A percentile compares a stretch with the other conserved stretches of the same genome.
phyloP scores from a whole-genome alignment of 2,797 vertebrate species.

The Manis javanica region DNA sequence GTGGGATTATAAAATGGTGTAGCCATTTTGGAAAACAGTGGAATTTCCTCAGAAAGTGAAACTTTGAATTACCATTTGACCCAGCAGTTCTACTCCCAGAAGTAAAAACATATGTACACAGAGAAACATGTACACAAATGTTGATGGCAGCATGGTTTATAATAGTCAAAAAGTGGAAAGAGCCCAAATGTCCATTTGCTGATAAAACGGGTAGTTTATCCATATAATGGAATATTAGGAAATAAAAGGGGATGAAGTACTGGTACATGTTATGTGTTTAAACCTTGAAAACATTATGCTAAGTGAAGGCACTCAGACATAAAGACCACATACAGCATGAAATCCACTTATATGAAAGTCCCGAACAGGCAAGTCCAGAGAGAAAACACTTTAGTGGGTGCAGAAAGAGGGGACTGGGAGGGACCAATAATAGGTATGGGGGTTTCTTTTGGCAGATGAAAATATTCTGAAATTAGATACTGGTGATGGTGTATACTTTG shows the following conservation, averaged over 20 bases:
- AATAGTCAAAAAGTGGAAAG: neutral
- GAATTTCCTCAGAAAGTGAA: neutral
- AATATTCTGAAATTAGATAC: neutral
- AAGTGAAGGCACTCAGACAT: neutral
- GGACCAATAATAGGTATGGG: neutral
- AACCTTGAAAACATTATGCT: neutral
- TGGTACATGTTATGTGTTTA: neutral
- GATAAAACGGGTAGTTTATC: neutral
- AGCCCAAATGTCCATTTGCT: neutral
- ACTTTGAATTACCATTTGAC: neutral
- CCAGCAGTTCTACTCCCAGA: neutral
- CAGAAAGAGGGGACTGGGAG: neutral
- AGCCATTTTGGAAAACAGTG: neutral
- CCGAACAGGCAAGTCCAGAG: neutral
- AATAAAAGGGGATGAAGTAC: neutral
- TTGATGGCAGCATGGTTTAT: neutral
- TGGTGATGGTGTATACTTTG: neutral
- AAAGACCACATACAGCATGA: neutral
- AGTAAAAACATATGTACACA: neutral
- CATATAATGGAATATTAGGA: neutral
- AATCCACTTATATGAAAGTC: neutral
- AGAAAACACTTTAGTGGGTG: neutral
- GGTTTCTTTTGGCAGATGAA: neutral
- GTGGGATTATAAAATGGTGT: neutral
- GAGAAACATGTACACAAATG: neutral